Percentiles rank a stretch among this genome's conserved stretches.
These are phyloP conservation scores for Hypomesus transpacificus DNA, from an alignment of 2,113 vertebrate genomes.

Conservation along the genomic window DNA sequence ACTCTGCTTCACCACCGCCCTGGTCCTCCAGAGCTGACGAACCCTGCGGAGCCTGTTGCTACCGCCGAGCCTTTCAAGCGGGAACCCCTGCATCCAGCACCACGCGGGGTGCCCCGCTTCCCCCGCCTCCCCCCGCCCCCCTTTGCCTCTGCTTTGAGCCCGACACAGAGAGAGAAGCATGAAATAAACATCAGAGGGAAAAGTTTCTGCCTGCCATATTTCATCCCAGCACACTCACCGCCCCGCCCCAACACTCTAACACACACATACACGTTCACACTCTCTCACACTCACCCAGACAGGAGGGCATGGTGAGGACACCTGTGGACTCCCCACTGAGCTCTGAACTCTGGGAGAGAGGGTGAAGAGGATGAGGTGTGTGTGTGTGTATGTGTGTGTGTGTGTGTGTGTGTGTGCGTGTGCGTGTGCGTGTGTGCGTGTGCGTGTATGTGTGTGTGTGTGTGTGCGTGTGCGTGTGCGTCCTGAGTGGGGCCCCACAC, in stretches of 20 bases:
- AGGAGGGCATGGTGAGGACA: too few species aligned
- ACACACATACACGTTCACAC: background rate
- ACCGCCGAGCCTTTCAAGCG: conserved; percentile 35
- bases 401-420: too few species aligned
- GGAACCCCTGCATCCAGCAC: background rate
- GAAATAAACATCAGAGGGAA: conserved; percentile 43
- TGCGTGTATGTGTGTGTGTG: too few species aligned
- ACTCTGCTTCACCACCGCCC: conserved; percentile 46
- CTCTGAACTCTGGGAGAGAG: conserved; percentile 38
- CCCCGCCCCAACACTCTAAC: background rate
- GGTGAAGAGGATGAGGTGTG: background rate
- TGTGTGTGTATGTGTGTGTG: too few species aligned
- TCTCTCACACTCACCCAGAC: background rate
- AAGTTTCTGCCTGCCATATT: conserved; percentile 33
- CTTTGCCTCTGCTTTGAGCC: background rate
- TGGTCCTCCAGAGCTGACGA: conserved; percentile 30
- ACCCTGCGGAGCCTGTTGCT: conserved; percentile 20
- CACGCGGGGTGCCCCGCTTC: background rate
- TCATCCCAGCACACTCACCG: conserved; percentile 31
- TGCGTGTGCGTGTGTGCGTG: too few species aligned
- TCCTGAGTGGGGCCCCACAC: too few species aligned
- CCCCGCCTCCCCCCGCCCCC: background rate
- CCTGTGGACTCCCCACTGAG: conserved; percentile 40
- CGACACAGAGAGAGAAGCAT: conserved; percentile 16
- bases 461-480: too few species aligned